Percentiles rank a stretch among this genome's conserved stretches.
Evolutionary conservation across 2,888 invertebrate genomes (phyloP).

Genomic region (Ephialtes manifestator): DNA sequence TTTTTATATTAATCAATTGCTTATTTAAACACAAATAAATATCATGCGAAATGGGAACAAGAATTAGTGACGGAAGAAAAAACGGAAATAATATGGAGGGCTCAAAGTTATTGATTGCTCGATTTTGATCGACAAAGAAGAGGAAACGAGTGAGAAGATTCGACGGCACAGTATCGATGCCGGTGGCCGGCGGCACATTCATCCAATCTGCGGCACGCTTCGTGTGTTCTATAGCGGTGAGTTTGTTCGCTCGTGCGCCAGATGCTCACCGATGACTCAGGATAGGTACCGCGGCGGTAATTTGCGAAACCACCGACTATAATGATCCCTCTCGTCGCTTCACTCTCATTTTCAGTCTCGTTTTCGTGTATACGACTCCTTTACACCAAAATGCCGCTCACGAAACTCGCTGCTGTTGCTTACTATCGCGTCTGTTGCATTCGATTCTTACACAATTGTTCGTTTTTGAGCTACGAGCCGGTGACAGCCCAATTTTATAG

Average conservation of each 20-base stretch:
- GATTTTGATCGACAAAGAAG: neutral
- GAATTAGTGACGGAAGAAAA: neutral
- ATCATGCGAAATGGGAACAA: neutral
- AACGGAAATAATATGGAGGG: neutral
- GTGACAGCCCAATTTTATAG: constrained; percentile 47
- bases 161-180: constrained; percentile 23
- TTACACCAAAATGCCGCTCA: neutral
- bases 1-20: too few species aligned
- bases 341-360: constrained; percentile 60
- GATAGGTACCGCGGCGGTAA: constrained; percentile 74
- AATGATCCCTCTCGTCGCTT: constrained; percentile 75
- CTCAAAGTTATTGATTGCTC: neutral
- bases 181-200: constrained; percentile 68
- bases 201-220: constrained; percentile 78
- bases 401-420: constrained; percentile 10
- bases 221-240: constrained; percentile 55
- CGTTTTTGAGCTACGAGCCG: constrained; percentile 39
- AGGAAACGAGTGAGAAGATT: neutral
- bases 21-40: too few species aligned
- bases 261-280: constrained; percentile 78
- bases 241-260: constrained; percentile 76
- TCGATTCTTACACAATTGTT: constrained; percentile 48
- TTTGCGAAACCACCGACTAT: constrained; percentile 81
- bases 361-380: neutral
- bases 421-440: constrained; percentile 13